A percentile compares a stretch with the other conserved stretches of the same genome.
Conservation (phyloP, 1,140 invertebrate genomes). For the Bacillus rossius region DNA sequence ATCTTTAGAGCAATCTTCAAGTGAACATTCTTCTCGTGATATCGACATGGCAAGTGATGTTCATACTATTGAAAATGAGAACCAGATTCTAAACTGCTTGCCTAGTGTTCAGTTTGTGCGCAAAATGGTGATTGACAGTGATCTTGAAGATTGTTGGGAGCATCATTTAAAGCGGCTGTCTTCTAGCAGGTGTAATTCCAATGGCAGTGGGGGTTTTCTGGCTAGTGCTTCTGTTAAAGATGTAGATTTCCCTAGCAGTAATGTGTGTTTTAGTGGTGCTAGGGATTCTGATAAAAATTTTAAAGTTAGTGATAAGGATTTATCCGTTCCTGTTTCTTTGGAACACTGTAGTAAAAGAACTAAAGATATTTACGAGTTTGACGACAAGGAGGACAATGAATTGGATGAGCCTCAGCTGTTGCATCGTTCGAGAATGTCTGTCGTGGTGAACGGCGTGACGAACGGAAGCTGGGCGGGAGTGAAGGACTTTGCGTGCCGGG, state of each 20-base stretch:
- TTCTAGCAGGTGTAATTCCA: background rate
- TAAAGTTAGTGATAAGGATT: too few relatives aligned
- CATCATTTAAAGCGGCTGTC: constrained; percentile 12
- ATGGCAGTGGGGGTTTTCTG: background rate
- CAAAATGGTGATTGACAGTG: constrained; percentile 2
- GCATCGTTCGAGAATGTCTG: constrained; percentile 23
- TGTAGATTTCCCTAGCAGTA: background rate
- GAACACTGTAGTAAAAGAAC: background rate
- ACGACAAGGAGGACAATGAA: constrained; percentile 36
- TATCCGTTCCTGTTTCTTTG: too few relatives aligned
- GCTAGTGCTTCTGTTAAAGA: background rate
- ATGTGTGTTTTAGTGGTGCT: background rate
- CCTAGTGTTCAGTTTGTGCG: constrained; percentile 4
- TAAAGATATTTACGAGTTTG: constrained; percentile 47
- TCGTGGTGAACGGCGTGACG: background rate
- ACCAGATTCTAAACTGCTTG: too few relatives aligned
- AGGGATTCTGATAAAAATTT: background rate
- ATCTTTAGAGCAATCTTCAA: too few relatives aligned
- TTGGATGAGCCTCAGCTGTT: constrained; percentile 17
- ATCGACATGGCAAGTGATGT: too few relatives aligned
- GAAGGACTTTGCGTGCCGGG: too few relatives aligned
- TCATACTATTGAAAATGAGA: too few relatives aligned
- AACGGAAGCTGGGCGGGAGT: background rate
- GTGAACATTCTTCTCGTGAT: too few relatives aligned
- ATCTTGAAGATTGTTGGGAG: constrained; percentile 15